Base-by-base conservation (phyloP, 2,113 vertebrate species). In the Odocoileus hemionus region DNA sequence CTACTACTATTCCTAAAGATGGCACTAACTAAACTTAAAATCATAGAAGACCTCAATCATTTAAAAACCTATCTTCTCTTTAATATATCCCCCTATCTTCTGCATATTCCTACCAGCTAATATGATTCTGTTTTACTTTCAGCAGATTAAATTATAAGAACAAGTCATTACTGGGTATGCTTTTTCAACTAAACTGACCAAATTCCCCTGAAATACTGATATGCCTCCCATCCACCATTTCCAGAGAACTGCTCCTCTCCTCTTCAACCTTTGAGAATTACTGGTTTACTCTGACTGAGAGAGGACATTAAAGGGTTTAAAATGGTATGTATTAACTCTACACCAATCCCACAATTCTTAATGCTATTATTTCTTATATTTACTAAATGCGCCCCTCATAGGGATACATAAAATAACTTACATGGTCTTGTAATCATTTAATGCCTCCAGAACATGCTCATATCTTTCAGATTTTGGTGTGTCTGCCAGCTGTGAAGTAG, bases 351-450 rank as follows among this genome's bases (percentile, higher is more conserved):
- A 96, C 15, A 97, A 96, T 88, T 97, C 47, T 95, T 97, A 96
- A 92, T 95, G 60, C 15, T 25, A 86, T 95, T 80, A 92, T 87
- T 96, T 52, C 91, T 97, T 96, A 89, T 79, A 95, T 78, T 96
- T 97, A 83, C 88, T 96, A 97, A 93, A 89, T 96, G 60, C 70
- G 91, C 97, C 97, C 95, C 87, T 91, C 89, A 95, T 8, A 94
- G 91, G 86, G 91, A 92, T 97, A 98, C 85, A 97, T 92, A 97
- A 98, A 97, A 95, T 80, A 99, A 99, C 99, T 99, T 99, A 99
- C 99, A 99, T 99, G 98, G 99, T 99, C 97, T 99, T 99, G 98
- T 99, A 99, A 99, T 99, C 99, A 99, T 99, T 99, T 98, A 99
- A 99, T 94, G 99, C 99, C 98, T 99, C 99, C 97, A 99, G 98